Base-by-base conservation (phyloP, 2,797 vertebrate genomes). In the Dromococcyx pavoninus region DNA sequence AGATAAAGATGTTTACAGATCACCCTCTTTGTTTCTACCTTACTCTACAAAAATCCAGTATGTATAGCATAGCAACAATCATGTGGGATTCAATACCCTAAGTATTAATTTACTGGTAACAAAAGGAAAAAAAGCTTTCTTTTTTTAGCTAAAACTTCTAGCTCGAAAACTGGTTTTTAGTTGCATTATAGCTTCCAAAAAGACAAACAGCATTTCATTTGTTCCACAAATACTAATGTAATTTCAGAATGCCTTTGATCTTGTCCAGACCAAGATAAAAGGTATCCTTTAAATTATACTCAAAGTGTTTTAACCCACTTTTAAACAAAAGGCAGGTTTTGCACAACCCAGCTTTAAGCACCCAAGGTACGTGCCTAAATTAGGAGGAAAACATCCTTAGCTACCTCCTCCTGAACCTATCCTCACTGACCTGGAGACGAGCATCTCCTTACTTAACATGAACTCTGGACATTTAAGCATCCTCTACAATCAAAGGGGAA, bases 181-280 rank as follows among this genome's bases (percentile, higher is more conserved):
- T 56, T 74, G 25, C n/a, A 41, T 88, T 81, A 70, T 70, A 93
- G 23, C 32, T 62, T 92, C 60, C 48, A 66, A 75, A 79, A 71
- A 90, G 51, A 67, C 39, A 76, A 78, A 62, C 7, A 91, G 6
- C 62, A 82, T 25, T 51, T 81, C 37, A 30, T 73, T 81, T 81
- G 27, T 81, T 87, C 35, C 46, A 58, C n/a, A 74, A 75, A 73
- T 37, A 84, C 35, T 41, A 56, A 39, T 17, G 7, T 17, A 58
- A 79, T 89, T 85, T 85, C 19, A 39, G 32, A n/a, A 71, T 66
- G 67, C 7, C 90, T 94, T 95, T 93, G 82, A 95, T 93, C 83
- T 95, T 58, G n/a, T 27, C 62, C 53, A 13, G 54, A 54, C 28
- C 15, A 66, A 90, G 83, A 93, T 88, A 72, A 84, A 94, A 94